phyloP scores from a whole-genome alignment of 2,888 invertebrate genomes.

The Ophion obscuratus region DNA sequence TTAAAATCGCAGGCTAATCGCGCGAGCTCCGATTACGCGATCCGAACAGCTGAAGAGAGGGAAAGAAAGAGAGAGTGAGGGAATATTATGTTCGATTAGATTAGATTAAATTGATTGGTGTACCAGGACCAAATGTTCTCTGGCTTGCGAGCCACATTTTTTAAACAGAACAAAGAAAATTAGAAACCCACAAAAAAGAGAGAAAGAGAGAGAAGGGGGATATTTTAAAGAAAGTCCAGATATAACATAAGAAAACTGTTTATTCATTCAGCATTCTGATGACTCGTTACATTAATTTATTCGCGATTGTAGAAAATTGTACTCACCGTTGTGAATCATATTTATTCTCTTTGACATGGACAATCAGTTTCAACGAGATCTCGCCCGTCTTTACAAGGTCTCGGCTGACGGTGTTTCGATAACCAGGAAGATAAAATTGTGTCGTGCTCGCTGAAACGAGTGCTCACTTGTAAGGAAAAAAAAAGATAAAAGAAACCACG shows the following conservation, averaged over 20 bases:
- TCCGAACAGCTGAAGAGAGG: too few species aligned
- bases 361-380: constrained; percentile 21
- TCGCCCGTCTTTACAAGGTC: constrained; percentile 12
- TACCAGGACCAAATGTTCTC: background rate
- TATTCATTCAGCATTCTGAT: background rate
- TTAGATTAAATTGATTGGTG: background rate
- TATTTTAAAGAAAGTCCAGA: background rate
- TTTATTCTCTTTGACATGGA: constrained; percentile 10
- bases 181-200: background rate
- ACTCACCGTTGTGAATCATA: constrained; percentile 5
- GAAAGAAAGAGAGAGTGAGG: background rate
- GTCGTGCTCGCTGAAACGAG: constrained; percentile 34
- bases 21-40: background rate
- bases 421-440: constrained; percentile 42
- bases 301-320: background rate
- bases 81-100: background rate
- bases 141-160: background rate
- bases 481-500: background rate
- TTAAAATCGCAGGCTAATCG: background rate
- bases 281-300: constrained; percentile 9
- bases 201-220: background rate
- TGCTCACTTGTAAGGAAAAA: constrained; percentile 14
- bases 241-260: background rate
- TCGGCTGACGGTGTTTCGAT: constrained; percentile 22
- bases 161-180: background rate